Conservation (phyloP, 2,888 invertebrate genomes). For the Drosophila ezoana region DNA sequence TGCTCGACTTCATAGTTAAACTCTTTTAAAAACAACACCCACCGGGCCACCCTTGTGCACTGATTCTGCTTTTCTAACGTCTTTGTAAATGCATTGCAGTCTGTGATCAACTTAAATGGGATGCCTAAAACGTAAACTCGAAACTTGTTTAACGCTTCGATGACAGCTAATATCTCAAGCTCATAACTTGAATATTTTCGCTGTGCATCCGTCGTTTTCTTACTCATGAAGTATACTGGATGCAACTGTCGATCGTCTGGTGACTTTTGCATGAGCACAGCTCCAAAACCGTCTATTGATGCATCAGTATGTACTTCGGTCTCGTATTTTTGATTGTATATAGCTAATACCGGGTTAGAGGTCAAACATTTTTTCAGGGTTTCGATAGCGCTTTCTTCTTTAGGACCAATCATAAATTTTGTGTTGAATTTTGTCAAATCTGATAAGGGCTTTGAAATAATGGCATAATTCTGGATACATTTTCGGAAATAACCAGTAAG, state of each 20-base stretch:
- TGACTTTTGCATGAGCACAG: conserved; percentile 1
- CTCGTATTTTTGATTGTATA: neutral
- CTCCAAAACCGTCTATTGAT: conserved; percentile 6
- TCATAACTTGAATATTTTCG: conserved; percentile 2
- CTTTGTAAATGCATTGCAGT: conserved; percentile 3
- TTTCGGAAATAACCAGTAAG: neutral
- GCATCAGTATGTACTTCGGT: conserved; percentile 17
- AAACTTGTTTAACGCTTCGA: conserved; percentile 11
- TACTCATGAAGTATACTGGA: conserved; percentile 12
- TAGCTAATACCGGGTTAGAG: too few species aligned
- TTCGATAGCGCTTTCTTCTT: neutral
- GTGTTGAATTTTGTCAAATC: too few species aligned
- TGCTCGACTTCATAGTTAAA: neutral
- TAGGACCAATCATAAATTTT: neutral
- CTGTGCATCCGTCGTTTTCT: neutral
- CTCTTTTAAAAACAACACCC: neutral
- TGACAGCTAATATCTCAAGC: neutral
- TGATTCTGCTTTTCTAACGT: conserved; percentile 4
- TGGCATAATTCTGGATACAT: too few species aligned
- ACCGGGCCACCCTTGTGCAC: neutral
- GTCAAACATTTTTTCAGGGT: too few species aligned
- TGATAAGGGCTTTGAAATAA: too few species aligned
- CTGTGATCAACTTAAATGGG: neutral
- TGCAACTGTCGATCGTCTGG: conserved; percentile 11
- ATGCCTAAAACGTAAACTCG: conserved; percentile 3